These are phyloP conservation scores for Eucera pruinosa DNA, from an alignment of 2,888 invertebrate genomes.

Conservation along the genomic window DNA sequence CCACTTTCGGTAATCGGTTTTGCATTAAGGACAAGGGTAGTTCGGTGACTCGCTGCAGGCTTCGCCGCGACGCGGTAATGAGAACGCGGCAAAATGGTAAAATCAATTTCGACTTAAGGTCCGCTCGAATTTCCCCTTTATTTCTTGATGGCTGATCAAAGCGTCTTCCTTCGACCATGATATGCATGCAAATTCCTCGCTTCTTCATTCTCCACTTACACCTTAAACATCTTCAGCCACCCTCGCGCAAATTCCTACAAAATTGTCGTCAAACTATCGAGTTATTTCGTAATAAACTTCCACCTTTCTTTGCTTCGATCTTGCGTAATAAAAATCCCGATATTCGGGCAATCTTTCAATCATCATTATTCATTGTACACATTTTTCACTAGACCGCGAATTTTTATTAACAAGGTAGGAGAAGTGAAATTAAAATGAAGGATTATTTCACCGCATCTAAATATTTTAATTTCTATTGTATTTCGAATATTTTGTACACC, in stretches of 20 bases:
- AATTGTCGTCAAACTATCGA: not conserved
- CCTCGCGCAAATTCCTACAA: not conserved
- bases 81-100: constrained; percentile 46
- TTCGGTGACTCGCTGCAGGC: constrained; percentile 27
- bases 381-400: too few species aligned
- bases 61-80: constrained; percentile 28
- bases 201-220: constrained; percentile 11
- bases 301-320: too few species aligned
- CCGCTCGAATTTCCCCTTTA: constrained; percentile 25
- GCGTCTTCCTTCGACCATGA: constrained; percentile 1
- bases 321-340: too few species aligned
- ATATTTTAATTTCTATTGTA: too few species aligned
- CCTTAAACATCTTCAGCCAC: not conserved
- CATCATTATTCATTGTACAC: too few species aligned
- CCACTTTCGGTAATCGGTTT: constrained; percentile 51
- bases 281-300: too few species aligned
- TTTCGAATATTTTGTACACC: too few species aligned
- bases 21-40: constrained; percentile 48
- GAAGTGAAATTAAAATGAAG: too few species aligned
- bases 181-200: constrained; percentile 27
- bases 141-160: constrained; percentile 35
- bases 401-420: too few species aligned
- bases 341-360: too few species aligned
- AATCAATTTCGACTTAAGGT: constrained; percentile 51
- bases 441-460: too few species aligned